Conservation (phyloP, 2,113 vertebrate genomes). For the Aptenodytes patagonicus region DNA sequence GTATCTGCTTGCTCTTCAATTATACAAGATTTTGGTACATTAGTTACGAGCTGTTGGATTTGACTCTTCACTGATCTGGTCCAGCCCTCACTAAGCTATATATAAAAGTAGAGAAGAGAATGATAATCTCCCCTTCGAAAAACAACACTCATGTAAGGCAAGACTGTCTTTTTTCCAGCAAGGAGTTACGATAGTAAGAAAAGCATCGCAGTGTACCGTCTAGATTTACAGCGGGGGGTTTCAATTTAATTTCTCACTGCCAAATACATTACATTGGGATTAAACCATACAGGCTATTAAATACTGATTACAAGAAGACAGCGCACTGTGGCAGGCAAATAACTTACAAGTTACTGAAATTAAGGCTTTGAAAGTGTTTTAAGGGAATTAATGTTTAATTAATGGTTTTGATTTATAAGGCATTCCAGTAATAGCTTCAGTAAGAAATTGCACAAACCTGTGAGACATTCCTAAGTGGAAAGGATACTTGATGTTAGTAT, state of each 20-base stretch:
- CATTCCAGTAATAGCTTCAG: background rate
- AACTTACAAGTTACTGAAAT: background rate
- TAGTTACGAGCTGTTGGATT: background rate
- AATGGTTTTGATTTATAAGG: background rate
- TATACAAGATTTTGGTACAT: background rate
- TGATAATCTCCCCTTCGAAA: background rate
- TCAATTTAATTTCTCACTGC: constrained; percentile 13
- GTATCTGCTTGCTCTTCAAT: background rate
- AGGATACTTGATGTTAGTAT: background rate
- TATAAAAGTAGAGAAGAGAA: background rate
- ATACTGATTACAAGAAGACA: background rate
- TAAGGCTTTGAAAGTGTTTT: constrained; percentile 20
- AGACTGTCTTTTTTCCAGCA: background rate
- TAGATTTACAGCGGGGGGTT: background rate
- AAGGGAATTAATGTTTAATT: constrained; percentile 47
- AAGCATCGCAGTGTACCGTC: background rate
- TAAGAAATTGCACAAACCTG: background rate
- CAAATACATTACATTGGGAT: background rate
- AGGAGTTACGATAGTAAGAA: background rate
- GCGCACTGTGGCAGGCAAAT: background rate
- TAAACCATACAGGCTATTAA: constrained; percentile 17
- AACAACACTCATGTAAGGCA: background rate
- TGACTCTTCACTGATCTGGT: background rate
- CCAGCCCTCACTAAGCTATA: background rate
- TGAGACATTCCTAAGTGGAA: background rate